phyloP scores from a whole-genome alignment of 2,797 vertebrate genomes.

The Oreortyx pictus region DNA sequence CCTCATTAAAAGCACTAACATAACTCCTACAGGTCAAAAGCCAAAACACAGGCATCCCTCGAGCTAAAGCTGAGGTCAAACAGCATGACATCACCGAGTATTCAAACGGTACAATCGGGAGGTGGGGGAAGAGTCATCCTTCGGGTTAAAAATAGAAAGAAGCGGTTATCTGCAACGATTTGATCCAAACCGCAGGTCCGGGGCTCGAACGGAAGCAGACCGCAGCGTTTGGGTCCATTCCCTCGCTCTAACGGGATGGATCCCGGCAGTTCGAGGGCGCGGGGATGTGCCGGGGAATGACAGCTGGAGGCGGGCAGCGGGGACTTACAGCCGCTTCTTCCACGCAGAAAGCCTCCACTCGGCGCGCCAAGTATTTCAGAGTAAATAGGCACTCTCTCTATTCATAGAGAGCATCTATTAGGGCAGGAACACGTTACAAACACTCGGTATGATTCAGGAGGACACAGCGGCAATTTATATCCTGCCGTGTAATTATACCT shows the following conservation, averaged over 20 bases:
- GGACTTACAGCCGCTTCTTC: slow-evolving; percentile 67
- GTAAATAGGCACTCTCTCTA: slow-evolving; percentile 58
- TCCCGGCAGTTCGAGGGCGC: not conserved
- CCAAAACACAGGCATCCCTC: slow-evolving; percentile 22
- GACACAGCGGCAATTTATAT: slow-evolving; percentile 64
- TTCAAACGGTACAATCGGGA: slow-evolving; percentile 5
- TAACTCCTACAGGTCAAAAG: slow-evolving; percentile 39
- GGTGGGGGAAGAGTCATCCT: not conserved
- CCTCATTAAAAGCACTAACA: slow-evolving; percentile 13
- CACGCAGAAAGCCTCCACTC: slow-evolving; percentile 42
- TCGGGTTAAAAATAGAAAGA: not conserved
- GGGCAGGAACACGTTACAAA: slow-evolving; percentile 69
- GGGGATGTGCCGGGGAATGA: not conserved
- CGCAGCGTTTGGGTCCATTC: not conserved
- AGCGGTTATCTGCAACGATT: slow-evolving; percentile 13
- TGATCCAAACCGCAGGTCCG: slow-evolving; percentile 2
- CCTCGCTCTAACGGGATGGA: not conserved
- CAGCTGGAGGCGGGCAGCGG: slow-evolving; percentile 50
- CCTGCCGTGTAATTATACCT: slow-evolving; percentile 26
- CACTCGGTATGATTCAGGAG: slow-evolving; percentile 68
- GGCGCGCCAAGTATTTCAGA: slow-evolving; percentile 34
- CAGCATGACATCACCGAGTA: slow-evolving; percentile 57
- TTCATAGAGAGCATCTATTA: slow-evolving; percentile 70
- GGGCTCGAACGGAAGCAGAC: slow-evolving; percentile 8
- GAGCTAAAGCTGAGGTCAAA: not conserved